phyloP scores from a whole-genome alignment of 2,797 vertebrate species.

The Delichon dasypus region DNA sequence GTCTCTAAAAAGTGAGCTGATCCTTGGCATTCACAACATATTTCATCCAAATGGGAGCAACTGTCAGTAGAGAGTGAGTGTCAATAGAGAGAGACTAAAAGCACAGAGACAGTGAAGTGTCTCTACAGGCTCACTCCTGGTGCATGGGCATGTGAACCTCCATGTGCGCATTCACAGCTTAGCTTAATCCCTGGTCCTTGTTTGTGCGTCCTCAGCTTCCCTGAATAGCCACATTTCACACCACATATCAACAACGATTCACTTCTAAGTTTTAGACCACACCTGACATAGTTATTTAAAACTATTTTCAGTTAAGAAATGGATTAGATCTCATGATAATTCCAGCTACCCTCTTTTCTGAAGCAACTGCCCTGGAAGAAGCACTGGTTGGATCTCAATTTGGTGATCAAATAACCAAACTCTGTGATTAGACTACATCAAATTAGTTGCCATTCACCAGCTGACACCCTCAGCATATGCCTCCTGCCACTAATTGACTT shows the following conservation, averaged over 20 bases:
- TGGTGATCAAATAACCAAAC: slow-evolving; percentile 48
- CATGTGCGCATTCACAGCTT: rapidly evolving
- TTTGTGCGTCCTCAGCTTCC: neutral
- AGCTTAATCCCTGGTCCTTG: neutral
- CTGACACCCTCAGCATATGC: slow-evolving; percentile 37
- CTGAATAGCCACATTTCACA: neutral
- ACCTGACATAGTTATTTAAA: neutral
- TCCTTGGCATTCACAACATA: neutral
- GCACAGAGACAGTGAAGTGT: neutral
- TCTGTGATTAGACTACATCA: slow-evolving; percentile 32
- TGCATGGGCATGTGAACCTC: rapidly evolving
- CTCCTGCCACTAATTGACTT: slow-evolving; percentile 48
- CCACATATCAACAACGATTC: neutral
- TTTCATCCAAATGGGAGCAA: neutral
- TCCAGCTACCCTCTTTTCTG: neutral
- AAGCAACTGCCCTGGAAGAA: neutral
- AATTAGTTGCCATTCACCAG: slow-evolving; percentile 32
- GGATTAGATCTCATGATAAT: neutral
- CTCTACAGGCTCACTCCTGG: neutral
- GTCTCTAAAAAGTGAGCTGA: neutral
- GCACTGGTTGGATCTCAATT: neutral
- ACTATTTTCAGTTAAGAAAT: slow-evolving; percentile 21
- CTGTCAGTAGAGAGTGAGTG: neutral
- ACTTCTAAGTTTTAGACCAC: neutral
- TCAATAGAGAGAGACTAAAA: neutral